Conservation (phyloP, 2,888 invertebrate species). For the Pteria penguin region DNA sequence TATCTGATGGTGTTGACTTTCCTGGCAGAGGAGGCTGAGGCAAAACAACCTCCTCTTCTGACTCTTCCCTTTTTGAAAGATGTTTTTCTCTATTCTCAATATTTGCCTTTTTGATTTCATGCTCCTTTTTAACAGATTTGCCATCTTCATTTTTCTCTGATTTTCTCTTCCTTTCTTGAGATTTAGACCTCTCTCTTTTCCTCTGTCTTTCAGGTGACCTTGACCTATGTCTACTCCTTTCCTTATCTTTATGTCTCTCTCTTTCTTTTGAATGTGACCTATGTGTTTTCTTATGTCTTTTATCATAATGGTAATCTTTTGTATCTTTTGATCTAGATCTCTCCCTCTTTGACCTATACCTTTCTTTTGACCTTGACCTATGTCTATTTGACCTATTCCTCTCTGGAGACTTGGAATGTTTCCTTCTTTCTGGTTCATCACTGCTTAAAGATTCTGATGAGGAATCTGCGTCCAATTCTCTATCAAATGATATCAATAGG, state of each 20-base stretch:
- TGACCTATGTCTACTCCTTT: neutral
- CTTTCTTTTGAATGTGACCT: conserved; percentile 27
- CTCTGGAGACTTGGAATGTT: neutral
- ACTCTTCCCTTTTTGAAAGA: too few species aligned
- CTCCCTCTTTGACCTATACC: conserved; percentile 26
- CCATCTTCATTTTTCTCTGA: too few species aligned
- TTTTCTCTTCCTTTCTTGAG: neutral
- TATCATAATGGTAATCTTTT: too few species aligned
- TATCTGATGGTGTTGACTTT: conserved; percentile 16
- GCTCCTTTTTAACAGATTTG: neutral
- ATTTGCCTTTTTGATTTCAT: neutral
- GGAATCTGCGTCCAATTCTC: too few species aligned
- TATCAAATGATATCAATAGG: too few species aligned
- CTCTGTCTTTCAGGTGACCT: neutral
- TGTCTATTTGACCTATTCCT: conserved; percentile 32
- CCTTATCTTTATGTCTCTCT: neutral
- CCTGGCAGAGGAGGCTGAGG: neutral
- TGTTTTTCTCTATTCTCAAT: too few species aligned
- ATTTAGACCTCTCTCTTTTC: neutral
- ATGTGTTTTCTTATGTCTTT: conserved; percentile 11
- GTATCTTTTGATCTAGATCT: conserved; percentile 35
- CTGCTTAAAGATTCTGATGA: neutral
- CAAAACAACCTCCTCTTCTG: neutral
- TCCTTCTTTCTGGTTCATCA: neutral
- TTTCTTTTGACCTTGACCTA: conserved; percentile 45